Evolutionary conservation across 2,888 invertebrate species (phyloP).

Genomic region (Merodon equestris): DNA sequence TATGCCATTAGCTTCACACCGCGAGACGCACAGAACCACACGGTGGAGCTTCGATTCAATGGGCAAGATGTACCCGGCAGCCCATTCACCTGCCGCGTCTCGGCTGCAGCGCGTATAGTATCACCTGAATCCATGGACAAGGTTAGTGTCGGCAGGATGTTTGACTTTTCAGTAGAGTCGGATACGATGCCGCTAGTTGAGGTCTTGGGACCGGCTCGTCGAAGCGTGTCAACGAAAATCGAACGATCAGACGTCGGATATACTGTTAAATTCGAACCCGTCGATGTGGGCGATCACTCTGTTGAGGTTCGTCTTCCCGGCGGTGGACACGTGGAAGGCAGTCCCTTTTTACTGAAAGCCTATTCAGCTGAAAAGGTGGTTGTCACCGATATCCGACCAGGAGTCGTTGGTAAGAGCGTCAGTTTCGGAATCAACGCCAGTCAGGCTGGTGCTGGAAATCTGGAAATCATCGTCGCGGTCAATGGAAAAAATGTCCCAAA

Average conservation of each 20-base stretch:
- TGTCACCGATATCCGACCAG: conserved; percentile 94
- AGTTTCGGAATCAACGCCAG: conserved; percentile 94
- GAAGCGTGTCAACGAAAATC: conserved; percentile 84
- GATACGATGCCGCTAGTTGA: conserved; percentile 90
- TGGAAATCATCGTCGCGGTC: conserved; percentile 98
- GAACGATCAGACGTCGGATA: conserved; percentile 78
- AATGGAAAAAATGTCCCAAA: conserved; percentile 98
- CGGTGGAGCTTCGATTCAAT: conserved; percentile 97
- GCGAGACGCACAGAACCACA: conserved; percentile 92
- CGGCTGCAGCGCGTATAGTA: conserved; percentile 91
- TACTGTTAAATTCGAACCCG: conserved; percentile 87
- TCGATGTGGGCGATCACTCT: conserved; percentile 95
- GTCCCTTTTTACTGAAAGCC: conserved; percentile 96
- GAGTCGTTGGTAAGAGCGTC: conserved; percentile 94
- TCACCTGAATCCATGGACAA: conserved; percentile 92
- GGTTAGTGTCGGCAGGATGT: conserved; percentile 90
- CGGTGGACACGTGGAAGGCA: conserved; percentile 93
- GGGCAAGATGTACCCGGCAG: conserved; percentile 95
- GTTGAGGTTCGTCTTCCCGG: conserved; percentile 85
- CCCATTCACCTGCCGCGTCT: conserved; percentile 80
- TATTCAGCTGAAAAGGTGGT: conserved; percentile 97
- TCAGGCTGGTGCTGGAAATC: conserved; percentile 94
- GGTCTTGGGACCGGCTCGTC: conserved; percentile 86
- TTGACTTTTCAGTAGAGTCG: conserved; percentile 92
- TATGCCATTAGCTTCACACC: conserved; percentile 99